phyloP scores from a whole-genome alignment of 1,140 invertebrate species.

The Coelopa frigida region DNA sequence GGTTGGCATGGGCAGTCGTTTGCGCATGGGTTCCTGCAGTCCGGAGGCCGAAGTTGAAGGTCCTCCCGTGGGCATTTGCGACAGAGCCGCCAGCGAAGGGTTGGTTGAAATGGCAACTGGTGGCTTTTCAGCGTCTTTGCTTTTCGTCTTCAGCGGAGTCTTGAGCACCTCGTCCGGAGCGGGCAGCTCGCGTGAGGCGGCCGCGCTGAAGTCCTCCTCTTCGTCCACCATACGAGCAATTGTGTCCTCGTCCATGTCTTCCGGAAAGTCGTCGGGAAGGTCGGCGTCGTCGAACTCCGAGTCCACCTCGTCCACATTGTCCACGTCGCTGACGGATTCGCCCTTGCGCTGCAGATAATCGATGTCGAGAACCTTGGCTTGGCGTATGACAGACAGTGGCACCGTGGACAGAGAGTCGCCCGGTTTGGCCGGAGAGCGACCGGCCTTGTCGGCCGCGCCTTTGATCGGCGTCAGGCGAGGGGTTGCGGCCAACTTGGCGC shows the following conservation, averaged over 20 bases:
- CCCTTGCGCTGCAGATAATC: slow-evolving; percentile 44
- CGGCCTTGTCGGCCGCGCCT: slow-evolving; percentile 14
- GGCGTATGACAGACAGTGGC: slow-evolving; percentile 37
- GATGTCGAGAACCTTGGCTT: slow-evolving; percentile 43
- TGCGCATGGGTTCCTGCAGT: slow-evolving; percentile 39
- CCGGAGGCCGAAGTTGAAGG: slow-evolving; percentile 17
- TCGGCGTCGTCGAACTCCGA: slow-evolving; percentile 37
- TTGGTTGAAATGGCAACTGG: slow-evolving; percentile 12
- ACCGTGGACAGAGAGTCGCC: slow-evolving; percentile 39
- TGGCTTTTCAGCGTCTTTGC: slow-evolving; percentile 6
- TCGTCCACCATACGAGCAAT: slow-evolving; percentile 56
- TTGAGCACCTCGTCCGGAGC: slow-evolving; percentile 51
- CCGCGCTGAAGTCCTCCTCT: slow-evolving; percentile 48
- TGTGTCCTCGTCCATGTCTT: slow-evolving; percentile 51
- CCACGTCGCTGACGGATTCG: slow-evolving; percentile 26
- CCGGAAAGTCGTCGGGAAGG: slow-evolving; percentile 36
- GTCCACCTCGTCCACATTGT: slow-evolving; percentile 27
- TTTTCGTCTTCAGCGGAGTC: slow-evolving; percentile 31
- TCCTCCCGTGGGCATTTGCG: slow-evolving; percentile 8
- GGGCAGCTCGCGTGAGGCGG: slow-evolving; percentile 51
- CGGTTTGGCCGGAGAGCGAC: slow-evolving; percentile 27
- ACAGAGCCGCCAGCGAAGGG: slow-evolving; percentile 40
- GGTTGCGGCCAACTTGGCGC: slow-evolving; percentile 38
- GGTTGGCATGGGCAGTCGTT: slow-evolving; percentile 43
- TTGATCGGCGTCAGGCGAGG: slow-evolving; percentile 38